phyloP scores from a whole-genome alignment of 2,888 invertebrate genomes.

The Enchytraeus crypticus region DNA sequence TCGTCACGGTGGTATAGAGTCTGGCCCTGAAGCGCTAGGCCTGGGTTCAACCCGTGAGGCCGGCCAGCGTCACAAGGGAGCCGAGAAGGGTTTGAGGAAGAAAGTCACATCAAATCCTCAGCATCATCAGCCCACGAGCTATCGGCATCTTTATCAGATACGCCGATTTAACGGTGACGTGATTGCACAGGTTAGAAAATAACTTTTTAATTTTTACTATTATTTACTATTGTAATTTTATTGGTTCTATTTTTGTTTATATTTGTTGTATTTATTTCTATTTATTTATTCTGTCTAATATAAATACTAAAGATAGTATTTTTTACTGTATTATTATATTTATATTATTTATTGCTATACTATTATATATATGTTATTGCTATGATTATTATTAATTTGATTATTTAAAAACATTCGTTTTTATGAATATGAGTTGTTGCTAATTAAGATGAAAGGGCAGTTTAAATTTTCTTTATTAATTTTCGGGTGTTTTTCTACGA shows the following conservation, averaged over 20 bases:
- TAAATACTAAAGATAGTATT: no score
- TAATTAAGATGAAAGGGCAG: background rate
- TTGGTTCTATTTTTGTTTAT: background rate
- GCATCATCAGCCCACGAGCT: constrained; percentile 5
- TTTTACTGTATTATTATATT: background rate
- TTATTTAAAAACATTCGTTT: background rate
- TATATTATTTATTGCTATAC: background rate
- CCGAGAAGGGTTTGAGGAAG: no score
- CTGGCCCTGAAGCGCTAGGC: no score
- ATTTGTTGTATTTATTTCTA: no score
- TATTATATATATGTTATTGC: background rate
- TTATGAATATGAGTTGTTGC: background rate
- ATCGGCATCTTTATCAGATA: constrained; percentile 69
- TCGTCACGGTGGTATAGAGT: no score
- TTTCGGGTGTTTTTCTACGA: no score
- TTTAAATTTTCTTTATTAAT: background rate
- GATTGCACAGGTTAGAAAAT: constrained; percentile 64
- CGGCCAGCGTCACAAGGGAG: background rate
- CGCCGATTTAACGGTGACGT: constrained; percentile 81
- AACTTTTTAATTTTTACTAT: background rate
- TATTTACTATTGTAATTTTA: no score
- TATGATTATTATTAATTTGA: background rate
- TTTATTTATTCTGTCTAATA: no score
- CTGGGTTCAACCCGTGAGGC: background rate
- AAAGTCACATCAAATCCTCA: no score